Conservation (phyloP, 2,888 invertebrate genomes). For the Eristalis pertinax region DNA sequence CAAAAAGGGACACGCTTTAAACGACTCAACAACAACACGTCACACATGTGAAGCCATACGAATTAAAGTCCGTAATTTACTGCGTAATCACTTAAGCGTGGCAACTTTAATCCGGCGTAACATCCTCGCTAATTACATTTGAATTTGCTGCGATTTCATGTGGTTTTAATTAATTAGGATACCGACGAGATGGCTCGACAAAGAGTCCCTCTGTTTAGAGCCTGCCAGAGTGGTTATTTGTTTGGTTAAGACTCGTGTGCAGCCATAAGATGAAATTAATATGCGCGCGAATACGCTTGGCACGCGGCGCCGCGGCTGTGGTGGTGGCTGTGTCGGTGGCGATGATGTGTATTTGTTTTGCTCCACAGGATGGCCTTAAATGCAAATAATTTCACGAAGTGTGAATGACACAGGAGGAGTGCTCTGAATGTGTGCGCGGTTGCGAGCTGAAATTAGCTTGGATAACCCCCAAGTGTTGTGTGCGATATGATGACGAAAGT, state of each 20-base stretch:
- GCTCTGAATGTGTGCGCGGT: background rate
- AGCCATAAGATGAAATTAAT: background rate
- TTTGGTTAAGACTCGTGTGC: background rate
- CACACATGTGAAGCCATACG: slow-evolving; percentile 23
- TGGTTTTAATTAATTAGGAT: slow-evolving; percentile 37
- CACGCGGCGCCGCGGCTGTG: background rate
- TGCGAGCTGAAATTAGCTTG: background rate
- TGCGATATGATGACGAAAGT: background rate
- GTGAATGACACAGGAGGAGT: background rate
- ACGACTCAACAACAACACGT: slow-evolving; percentile 27
- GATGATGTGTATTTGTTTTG: background rate
- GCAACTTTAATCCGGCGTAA: slow-evolving; percentile 35
- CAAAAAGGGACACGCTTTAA: slow-evolving; percentile 21
- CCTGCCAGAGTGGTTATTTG: background rate
- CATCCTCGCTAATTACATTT: slow-evolving; percentile 44
- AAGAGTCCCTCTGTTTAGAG: background rate
- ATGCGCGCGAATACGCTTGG: background rate
- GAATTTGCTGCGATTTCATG: slow-evolving; percentile 48
- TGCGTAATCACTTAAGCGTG: slow-evolving; percentile 39
- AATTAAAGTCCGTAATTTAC: slow-evolving; percentile 34
- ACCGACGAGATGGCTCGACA: background rate
- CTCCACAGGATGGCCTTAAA: background rate
- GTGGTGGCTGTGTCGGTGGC: background rate
- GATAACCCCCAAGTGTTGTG: background rate
- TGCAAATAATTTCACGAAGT: background rate